Conservation (phyloP, 2,113 vertebrate genomes). For the Tetrax tetrax region DNA sequence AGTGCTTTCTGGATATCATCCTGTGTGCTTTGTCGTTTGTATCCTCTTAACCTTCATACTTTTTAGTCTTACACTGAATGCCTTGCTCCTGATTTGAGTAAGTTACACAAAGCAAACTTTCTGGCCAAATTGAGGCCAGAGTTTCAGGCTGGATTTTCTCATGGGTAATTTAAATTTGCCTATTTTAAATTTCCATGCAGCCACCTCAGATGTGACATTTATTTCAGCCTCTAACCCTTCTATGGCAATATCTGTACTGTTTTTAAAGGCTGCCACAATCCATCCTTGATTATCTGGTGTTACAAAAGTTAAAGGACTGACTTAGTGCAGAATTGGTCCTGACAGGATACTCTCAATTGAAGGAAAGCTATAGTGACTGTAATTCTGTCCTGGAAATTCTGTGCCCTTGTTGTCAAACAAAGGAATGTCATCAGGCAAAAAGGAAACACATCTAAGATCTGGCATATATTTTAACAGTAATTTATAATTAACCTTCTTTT, state of each 20-base stretch:
- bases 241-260: not conserved
- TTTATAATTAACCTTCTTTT: not conserved
- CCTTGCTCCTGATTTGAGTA: not conserved
- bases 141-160: slow-evolving; percentile 26
- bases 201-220: not conserved
- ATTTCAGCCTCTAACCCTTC: not conserved
- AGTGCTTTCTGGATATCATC: not conserved
- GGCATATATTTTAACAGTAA: not conserved
- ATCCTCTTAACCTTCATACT: not conserved
- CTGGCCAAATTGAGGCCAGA: slow-evolving; percentile 18
- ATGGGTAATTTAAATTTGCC: slow-evolving; percentile 24
- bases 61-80: not conserved
- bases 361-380: not conserved
- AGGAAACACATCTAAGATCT: not conserved
- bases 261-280: not conserved
- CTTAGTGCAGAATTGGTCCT: not conserved
- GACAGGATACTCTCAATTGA: not conserved
- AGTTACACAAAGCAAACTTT: slow-evolving; percentile 41
- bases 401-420: not conserved
- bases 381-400: not conserved
- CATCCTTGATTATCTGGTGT: not conserved
- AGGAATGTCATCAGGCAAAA: not conserved
- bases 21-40: not conserved
- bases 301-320: not conserved
- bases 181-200: not conserved